Base-by-base conservation (phyloP, 1,140 invertebrate species). In the Drosophila arawakana region DNA sequence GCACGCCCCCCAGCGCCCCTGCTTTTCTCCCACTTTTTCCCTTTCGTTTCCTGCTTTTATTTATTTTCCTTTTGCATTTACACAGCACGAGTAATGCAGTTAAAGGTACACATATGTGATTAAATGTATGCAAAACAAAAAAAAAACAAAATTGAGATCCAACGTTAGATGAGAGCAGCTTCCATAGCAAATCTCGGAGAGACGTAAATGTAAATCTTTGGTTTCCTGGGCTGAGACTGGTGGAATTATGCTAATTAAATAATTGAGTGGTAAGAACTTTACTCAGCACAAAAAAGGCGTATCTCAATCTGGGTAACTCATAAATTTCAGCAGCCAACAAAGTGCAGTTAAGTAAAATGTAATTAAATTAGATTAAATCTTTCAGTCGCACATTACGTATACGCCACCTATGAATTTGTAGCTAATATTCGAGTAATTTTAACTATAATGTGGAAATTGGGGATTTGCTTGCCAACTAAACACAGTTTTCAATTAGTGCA, bases 191-290 rank as follows among this genome's bases (percentile, higher is more conserved):
- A 47, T 8, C 30, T 35, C 2, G 15, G 10, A n/a, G 35, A 34
- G 61, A 50, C 21, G 39, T 61, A 43, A 70, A 62, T 46, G 59
- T 21, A 62, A 69, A 62, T 62, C 59, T 54, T 70, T 62, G 37
- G 30, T 30, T 18, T n/a, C 34, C 35, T 52, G 11, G 30, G 47
- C 61, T 30, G 60, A 30, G 60, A 37, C 41, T 55, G 55, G 18
- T 73, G 52, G 43, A 67, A 73, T 68, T 73, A 73, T 73, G 70
- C 35, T 73, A 73, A 68, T 68, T 68, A 58, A 37, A 67, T 58
- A 52, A 73, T 59, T 52, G 52, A 66, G 58, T 66, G 37, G 54
- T 25, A 11, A n/a, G 21, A 59, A 60, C 47, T 15, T 43, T 25
- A 6, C 8, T 15, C 9, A 3, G 30, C 13, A 54, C n/a, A 15